These are phyloP conservation scores for Drosophila chauvacae DNA, from an alignment of 1,140 invertebrate species.

Conservation along the genomic window DNA sequence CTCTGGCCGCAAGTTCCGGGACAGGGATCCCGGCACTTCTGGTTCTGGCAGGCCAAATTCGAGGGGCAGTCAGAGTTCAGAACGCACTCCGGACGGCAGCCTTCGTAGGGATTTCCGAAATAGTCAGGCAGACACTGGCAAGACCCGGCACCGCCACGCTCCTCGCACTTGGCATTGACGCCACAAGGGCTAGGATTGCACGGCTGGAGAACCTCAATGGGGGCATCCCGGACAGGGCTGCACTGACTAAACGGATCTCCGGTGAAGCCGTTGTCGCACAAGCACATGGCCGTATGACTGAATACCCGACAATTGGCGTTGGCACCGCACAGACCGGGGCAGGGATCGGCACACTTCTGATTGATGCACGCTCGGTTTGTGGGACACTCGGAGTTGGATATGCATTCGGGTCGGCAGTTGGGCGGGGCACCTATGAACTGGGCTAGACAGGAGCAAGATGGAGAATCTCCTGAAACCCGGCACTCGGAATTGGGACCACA, in stretches of 20 bases:
- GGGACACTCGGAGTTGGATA: conserved; percentile 91
- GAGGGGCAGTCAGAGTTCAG: conserved; percentile 90
- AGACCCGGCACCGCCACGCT: conserved; percentile 87
- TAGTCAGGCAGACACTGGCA: conserved; percentile 90
- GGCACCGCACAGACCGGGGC: conserved; percentile 67
- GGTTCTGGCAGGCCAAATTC: conserved; percentile 90
- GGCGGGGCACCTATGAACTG: conserved; percentile 91
- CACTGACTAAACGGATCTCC: conserved; percentile 86
- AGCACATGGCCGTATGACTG: conserved; percentile 84
- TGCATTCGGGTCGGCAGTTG: conserved; percentile 91
- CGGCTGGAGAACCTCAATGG: conserved; percentile 78
- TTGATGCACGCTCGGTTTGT: conserved; percentile 91
- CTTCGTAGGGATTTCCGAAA: conserved; percentile 89
- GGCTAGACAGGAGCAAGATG: conserved; percentile 89
- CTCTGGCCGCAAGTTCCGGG: conserved; percentile 90
- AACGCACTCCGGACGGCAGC: conserved; percentile 91
- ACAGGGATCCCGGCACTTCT: conserved; percentile 92
- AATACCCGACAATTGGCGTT: conserved; percentile 78
- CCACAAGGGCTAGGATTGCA: conserved; percentile 87
- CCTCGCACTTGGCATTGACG: conserved; percentile 91
- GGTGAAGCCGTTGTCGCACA: conserved; percentile 86
- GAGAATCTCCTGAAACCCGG: conserved; percentile 86
- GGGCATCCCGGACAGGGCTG: conserved; percentile 87
- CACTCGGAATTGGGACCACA: conserved; percentile 92
- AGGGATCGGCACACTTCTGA: conserved; percentile 85